Conservation (phyloP, 2,113 vertebrate genomes). For the Calidris pugnax region DNA sequence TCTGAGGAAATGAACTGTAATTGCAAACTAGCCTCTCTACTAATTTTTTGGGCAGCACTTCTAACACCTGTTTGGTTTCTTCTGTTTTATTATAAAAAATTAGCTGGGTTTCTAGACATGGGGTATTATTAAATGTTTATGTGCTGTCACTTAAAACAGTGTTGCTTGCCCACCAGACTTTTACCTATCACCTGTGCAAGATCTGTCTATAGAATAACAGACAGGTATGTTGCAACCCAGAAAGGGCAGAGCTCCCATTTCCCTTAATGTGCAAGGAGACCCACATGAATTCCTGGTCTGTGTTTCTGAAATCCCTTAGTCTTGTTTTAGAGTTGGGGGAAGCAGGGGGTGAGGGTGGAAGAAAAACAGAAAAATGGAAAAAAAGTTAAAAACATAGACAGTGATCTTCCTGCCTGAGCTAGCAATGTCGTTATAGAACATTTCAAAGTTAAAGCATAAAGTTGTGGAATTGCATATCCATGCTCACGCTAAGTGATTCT, state of each 20-base stretch:
- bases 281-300: not conserved
- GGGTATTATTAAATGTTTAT: not conserved
- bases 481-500: not conserved
- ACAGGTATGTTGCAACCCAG: not conserved
- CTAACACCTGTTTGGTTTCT: not conserved
- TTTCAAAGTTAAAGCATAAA: not conserved
- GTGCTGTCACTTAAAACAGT: not conserved
- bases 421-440: not conserved
- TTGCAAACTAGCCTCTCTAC: not conserved
- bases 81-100: not conserved
- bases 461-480: not conserved
- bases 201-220: not conserved
- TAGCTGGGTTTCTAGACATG: not conserved
- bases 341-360: too few species aligned
- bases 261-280: not conserved
- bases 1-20: not conserved
- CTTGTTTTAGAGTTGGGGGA: not conserved
- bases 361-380: fast-evolving
- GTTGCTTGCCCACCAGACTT: not conserved
- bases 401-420: not conserved
- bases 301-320: not conserved
- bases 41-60: not conserved
- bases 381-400: not conserved
- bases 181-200: not conserved
- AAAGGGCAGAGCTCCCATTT: not conserved